phyloP scores from a whole-genome alignment of 2,113 vertebrate genomes.

The Syrrhaptes paradoxus region DNA sequence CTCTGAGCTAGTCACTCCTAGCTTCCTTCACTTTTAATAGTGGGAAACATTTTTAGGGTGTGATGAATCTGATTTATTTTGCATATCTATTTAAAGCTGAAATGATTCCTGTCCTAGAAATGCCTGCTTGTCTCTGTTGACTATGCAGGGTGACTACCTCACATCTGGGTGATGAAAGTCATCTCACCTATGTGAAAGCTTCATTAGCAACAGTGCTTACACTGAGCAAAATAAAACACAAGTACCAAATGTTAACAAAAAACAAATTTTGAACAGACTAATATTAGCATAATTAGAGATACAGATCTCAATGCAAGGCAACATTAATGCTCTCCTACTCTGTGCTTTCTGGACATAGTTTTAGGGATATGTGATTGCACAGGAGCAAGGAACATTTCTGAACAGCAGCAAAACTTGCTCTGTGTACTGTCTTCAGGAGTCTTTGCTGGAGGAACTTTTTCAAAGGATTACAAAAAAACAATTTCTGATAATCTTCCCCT shows the following conservation, averaged over 20 bases:
- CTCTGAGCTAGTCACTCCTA: background rate
- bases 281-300: background rate
- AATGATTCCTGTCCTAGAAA: conserved; percentile 36
- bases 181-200: background rate
- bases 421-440: background rate
- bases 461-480: background rate
- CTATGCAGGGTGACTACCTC: background rate
- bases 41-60: background rate
- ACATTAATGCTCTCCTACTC: background rate
- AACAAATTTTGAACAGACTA: background rate
- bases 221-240: background rate
- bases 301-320: background rate
- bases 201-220: background rate
- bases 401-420: background rate
- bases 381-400: background rate
- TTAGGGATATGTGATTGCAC: background rate
- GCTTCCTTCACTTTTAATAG: background rate
- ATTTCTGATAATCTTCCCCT: background rate
- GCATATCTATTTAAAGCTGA: background rate
- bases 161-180: background rate
- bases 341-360: background rate
- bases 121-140: background rate
- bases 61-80: conserved; percentile 8
- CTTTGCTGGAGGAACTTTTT: background rate
- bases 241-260: background rate